phyloP scores from a whole-genome alignment of 2,888 invertebrate genomes.

The Brachycybe producta region DNA sequence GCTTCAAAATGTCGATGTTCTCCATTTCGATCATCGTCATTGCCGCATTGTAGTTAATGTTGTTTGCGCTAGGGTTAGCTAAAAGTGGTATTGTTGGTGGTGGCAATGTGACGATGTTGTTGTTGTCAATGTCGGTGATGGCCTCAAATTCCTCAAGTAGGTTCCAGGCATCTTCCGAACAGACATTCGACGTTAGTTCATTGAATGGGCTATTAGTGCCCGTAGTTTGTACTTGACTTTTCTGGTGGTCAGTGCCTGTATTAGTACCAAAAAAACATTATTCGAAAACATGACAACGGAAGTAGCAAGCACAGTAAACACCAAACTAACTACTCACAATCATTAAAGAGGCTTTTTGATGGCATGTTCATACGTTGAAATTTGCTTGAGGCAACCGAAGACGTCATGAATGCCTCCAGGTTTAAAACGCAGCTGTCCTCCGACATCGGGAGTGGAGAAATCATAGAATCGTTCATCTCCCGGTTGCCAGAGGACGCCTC shows the following conservation, averaged over 20 bases:
- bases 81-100: constrained; percentile 3
- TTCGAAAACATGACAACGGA: not conserved
- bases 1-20: not conserved
- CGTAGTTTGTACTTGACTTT: not conserved
- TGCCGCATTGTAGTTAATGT: too few species aligned
- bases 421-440: not conserved
- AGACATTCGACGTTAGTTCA: too few species aligned
- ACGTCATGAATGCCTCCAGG: not conserved
- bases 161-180: constrained; percentile 6
- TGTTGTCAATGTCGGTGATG: too few species aligned
- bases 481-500: not conserved
- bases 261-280: not conserved
- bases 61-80: too few species aligned
- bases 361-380: constrained; percentile 2
- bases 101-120: too few species aligned
- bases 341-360: constrained; percentile 12
- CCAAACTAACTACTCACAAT: not conserved
- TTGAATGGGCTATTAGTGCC: constrained; percentile 6
- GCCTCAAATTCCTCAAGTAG: constrained; percentile 6
- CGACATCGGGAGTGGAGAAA: constrained; percentile 2
- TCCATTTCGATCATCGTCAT: too few species aligned
- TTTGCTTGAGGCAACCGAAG: not conserved
- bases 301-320: not conserved
- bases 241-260: constrained; percentile 2
- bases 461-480: not conserved